Conservation (phyloP, 2,113 vertebrate species). For the Urocynchramus pylzowi region DNA sequence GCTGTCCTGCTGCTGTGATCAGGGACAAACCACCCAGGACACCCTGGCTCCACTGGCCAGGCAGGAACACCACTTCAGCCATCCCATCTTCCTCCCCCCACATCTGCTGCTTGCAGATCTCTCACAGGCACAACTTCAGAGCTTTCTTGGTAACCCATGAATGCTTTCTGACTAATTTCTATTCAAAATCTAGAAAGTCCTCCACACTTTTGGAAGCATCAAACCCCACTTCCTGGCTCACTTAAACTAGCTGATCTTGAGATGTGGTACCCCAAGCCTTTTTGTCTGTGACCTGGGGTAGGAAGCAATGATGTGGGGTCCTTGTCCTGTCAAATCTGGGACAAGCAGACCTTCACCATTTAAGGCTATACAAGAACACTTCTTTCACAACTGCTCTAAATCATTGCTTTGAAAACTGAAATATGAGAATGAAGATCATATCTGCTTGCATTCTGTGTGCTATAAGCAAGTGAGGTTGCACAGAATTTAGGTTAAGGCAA, state of each 20-base stretch:
- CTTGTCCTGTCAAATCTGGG: not conserved
- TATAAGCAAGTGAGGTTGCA: not conserved
- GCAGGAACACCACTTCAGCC: not conserved
- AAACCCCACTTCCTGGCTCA: not conserved
- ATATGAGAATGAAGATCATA: not conserved
- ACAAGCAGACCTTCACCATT: not conserved
- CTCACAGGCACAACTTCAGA: not conserved
- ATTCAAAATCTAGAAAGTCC: not conserved
- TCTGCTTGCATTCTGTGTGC: not conserved
- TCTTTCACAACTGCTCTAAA: not conserved
- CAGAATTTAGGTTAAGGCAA: not conserved
- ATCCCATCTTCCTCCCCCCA: not conserved
- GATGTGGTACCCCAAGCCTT: not conserved
- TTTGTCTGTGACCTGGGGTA: not conserved
- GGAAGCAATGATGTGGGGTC: not conserved
- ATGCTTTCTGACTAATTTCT: not conserved
- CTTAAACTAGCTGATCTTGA: fast-evolving
- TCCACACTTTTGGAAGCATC: not conserved
- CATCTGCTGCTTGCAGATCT: not conserved
- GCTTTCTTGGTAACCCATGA: not conserved
- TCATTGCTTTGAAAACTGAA: not conserved
- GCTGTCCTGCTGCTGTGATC: fast-evolving
- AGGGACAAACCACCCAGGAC: not conserved
- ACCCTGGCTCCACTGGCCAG: not conserved
- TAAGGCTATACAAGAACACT: not conserved